A percentile compares a stretch with the other conserved stretches of the same genome.
These are phyloP conservation scores for Pterocles burchelli DNA, from an alignment of 2,113 vertebrate species.

Conservation along the genomic window DNA sequence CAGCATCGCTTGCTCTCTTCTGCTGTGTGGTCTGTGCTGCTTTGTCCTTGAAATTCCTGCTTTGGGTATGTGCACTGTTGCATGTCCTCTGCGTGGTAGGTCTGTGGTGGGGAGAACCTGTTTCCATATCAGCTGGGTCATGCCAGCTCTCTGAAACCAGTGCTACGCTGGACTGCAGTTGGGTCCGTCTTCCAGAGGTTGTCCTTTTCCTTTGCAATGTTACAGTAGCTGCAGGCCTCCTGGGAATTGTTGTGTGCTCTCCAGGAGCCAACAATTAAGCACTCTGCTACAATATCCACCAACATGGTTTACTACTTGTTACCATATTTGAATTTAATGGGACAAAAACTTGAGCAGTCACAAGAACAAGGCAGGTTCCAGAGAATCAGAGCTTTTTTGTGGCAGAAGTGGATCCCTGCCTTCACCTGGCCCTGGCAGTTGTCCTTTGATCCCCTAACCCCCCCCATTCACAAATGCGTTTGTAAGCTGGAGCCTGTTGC, in stretches of 20 bases:
- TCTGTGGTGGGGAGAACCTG: not conserved
- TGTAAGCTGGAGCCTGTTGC: not conserved
- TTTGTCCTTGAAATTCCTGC: not conserved
- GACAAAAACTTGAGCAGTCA: not conserved
- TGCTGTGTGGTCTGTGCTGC: accelerated
- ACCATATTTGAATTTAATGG: accelerated
- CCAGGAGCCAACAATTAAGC: not conserved
- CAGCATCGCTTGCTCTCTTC: not conserved
- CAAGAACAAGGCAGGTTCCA: not conserved
- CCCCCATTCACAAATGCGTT: accelerated
- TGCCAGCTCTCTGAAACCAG: not conserved
- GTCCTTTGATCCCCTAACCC: not conserved
- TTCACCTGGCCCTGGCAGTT: not conserved
- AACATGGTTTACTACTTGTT: not conserved
- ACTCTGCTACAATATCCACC: not conserved
- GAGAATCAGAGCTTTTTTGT: accelerated
- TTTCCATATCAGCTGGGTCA: not conserved
- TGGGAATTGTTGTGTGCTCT: not conserved
- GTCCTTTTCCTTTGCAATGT: no score
- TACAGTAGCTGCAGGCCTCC: accelerated
- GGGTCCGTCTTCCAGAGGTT: accelerated
- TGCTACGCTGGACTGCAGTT: accelerated
- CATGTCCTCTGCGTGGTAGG: accelerated
- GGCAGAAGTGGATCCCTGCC: accelerated
- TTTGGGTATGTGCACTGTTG: accelerated